phyloP scores from a whole-genome alignment of 2,113 vertebrate genomes.

The Ginglymostoma cirratum region DNA sequence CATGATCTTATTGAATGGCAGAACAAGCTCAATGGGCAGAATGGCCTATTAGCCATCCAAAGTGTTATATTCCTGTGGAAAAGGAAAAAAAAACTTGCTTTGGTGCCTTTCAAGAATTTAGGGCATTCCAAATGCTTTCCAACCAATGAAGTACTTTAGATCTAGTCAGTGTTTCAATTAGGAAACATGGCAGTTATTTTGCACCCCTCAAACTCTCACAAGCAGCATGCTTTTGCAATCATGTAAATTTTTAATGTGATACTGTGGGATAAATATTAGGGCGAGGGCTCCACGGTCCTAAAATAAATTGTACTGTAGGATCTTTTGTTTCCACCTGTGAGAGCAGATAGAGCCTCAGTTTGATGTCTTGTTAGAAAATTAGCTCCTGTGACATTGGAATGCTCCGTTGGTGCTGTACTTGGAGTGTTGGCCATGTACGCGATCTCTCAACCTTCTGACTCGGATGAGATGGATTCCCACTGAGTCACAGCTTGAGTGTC shows the following conservation, averaged over 20 bases:
- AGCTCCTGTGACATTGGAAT: neutral
- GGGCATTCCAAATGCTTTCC: neutral
- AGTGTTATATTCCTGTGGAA: too few species aligned
- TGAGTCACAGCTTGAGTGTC: neutral
- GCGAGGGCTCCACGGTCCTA: neutral
- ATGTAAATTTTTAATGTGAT: neutral
- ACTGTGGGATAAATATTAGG: neutral
- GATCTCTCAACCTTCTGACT: neutral
- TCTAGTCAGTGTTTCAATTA: neutral
- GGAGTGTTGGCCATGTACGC: neutral
- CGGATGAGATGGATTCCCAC: neutral
- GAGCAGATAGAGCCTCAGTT: neutral
- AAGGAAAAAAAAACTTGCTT: neutral
- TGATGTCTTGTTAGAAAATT: neutral
- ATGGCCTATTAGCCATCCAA: too few species aligned
- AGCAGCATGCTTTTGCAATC: neutral
- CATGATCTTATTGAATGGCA: too few species aligned
- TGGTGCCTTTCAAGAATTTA: too few species aligned
- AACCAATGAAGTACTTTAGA: neutral
- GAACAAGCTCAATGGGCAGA: too few species aligned
- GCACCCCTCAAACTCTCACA: neutral
- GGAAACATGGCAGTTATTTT: neutral
- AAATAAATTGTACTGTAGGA: neutral
- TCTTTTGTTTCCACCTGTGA: neutral
- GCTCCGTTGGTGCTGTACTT: neutral